Base-by-base conservation (phyloP, 2,888 invertebrate species). In the Himalopsyche tibetana region DNA sequence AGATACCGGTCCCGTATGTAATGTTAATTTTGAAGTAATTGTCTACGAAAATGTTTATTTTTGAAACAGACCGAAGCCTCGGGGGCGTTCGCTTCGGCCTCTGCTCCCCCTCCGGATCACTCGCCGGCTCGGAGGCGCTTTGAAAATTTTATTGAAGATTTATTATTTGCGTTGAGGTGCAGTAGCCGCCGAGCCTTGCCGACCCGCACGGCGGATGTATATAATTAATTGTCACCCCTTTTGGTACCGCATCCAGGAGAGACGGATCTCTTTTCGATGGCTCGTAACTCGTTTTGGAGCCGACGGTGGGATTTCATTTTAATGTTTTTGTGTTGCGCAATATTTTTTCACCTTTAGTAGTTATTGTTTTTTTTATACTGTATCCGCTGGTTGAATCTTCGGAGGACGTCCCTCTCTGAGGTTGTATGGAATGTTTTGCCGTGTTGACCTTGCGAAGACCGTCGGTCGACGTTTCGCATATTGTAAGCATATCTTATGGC, bases 1-100 rank as follows among this genome's bases (percentile, higher is more conserved):
- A 85, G 19, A 83, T 85, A 84, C 86, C 82, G 84, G 84, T 86
- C 86, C 82, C 93, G 93, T 93, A 93, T 93, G 92, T 93, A 93
- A 92, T 86, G 92, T 93, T 93, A 93, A 93, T 93, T 85, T 93
- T 93, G 93, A 93, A 93, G 93, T 93, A 93, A 93, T 93, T 93
- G 93, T 93, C 93, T 93, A 93, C 93, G 93, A 90, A 84, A 91
- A 91, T 91, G 93, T 92, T 93, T 93, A 93, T 93, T 86, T 93
- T 92, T 92, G 82, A 82, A 82, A 56, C 80, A 55, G 84, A 63
- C 82, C 79, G 82, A 51, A 40, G 82, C 69, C 82, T 83, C 55
- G 38, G n/a, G 83, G 74, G 74, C 74, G 38, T 74, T 28, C 36
- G 74, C 74, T 74, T 74, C 38, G 74, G 74, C 74, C 28, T 28